phyloP scores from a whole-genome alignment of 2,888 invertebrate species.

The Molorchus minor region DNA sequence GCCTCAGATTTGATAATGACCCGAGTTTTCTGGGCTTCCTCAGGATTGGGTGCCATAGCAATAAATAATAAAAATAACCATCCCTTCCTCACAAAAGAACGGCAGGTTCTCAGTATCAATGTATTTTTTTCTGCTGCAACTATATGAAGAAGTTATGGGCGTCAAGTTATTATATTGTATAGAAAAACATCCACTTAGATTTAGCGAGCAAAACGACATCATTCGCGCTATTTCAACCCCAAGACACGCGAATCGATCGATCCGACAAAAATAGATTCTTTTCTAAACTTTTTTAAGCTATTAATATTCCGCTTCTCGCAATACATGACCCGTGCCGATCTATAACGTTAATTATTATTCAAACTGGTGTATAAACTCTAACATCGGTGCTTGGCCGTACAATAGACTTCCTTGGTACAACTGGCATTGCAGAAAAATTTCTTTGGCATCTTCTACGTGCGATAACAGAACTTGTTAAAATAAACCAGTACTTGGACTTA shows the following conservation, averaged over 20 bases:
- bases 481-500: too few species aligned
- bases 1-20: too few species aligned
- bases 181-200: too few species aligned
- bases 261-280: constrained; percentile 5
- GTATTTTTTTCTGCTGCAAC: too few species aligned
- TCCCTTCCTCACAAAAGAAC: too few species aligned
- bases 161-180: too few species aligned
- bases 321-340: constrained; percentile 10
- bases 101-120: too few species aligned
- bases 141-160: too few species aligned
- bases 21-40: too few species aligned
- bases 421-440: constrained; percentile 4
- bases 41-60: too few species aligned
- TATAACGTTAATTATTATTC: constrained; percentile 17
- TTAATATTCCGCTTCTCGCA: constrained; percentile 7
- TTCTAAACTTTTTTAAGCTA: constrained; percentile 10
- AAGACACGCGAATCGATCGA: constrained; percentile 19
- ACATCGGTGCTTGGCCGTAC: constrained; percentile 21
- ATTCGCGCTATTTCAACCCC: neutral
- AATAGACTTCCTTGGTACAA: constrained; percentile 19
- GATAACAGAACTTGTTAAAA: neutral
- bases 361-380: constrained; percentile 6
- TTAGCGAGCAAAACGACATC: too few species aligned
- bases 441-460: neutral
- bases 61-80: too few species aligned